Evolutionary conservation across 1,140 invertebrate species (phyloP).

Genomic region (Palaemon carinicauda): DNA sequence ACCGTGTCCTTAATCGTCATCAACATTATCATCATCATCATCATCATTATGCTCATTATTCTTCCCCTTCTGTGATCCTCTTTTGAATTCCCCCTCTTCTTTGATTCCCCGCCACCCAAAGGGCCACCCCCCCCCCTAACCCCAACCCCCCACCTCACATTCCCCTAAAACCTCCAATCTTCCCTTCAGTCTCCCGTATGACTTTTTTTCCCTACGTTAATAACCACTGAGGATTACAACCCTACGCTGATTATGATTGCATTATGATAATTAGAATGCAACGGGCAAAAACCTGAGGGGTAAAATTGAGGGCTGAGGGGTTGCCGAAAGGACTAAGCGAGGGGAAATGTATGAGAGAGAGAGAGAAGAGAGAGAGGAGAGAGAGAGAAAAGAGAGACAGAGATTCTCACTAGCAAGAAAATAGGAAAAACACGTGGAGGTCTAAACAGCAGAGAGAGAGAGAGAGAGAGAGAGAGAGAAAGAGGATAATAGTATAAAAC

Average conservation of each 20-base stretch:
- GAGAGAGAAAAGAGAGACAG: not conserved
- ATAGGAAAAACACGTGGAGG: too few species aligned
- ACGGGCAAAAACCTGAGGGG: slow-evolving; percentile 40
- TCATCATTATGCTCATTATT: not conserved
- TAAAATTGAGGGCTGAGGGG: slow-evolving; percentile 37
- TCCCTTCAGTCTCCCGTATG: slow-evolving; percentile 10
- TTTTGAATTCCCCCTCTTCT: not conserved
- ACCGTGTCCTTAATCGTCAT: not conserved
- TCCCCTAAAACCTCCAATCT: not conserved
- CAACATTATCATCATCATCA: too few species aligned
- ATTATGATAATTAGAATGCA: slow-evolving; percentile 51
- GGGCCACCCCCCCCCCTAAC: not conserved
- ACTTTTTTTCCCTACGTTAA: slow-evolving; percentile 29
- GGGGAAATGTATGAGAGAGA: not conserved
- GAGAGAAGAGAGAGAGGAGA: not conserved
- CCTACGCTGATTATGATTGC: slow-evolving; percentile 51
- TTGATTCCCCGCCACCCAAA: not conserved
- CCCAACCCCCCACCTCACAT: not conserved
- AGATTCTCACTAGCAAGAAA: too few species aligned
- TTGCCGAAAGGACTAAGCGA: not conserved
- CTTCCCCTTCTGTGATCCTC: not conserved
- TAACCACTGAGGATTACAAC: slow-evolving; percentile 50
- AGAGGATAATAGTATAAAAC: not conserved
- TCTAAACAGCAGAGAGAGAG: too few species aligned
- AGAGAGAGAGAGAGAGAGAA: not conserved